phyloP scores from a whole-genome alignment of 2,888 invertebrate species.

The Rhorus exstirpatorius region DNA sequence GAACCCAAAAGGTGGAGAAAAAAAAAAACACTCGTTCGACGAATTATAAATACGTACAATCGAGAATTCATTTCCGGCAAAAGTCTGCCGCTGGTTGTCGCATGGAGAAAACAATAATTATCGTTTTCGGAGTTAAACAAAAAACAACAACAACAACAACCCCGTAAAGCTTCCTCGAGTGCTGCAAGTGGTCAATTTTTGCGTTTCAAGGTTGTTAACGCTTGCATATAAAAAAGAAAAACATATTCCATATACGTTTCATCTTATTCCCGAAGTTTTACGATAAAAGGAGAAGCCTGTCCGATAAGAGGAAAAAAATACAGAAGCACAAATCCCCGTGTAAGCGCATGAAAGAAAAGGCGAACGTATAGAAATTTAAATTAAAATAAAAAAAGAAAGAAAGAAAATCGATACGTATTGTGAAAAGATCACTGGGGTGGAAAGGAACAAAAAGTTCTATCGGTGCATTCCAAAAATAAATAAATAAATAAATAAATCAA shows the following conservation, averaged over 20 bases:
- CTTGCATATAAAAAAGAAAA: not conserved
- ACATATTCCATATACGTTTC: too few relatives aligned
- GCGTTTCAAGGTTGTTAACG: not conserved
- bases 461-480: conserved; percentile 10
- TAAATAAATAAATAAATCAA: too few relatives aligned
- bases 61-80: too few relatives aligned
- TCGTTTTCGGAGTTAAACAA: not conserved
- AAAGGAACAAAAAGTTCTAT: conserved; percentile 27
- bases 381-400: conserved; percentile 53
- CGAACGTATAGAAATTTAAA: conserved; percentile 70
- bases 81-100: too few relatives aligned
- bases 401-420: conserved; percentile 33
- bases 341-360: too few relatives aligned
- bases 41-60: too few relatives aligned
- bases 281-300: not conserved
- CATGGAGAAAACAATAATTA: not conserved
- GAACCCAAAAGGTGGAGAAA: not conserved
- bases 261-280: too few relatives aligned
- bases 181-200: not conserved
- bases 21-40: not conserved
- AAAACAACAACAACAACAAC: conserved; percentile 9
- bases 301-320: conserved; percentile 14
- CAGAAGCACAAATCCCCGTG: too few relatives aligned
- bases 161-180: not conserved
- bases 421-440: conserved; percentile 64